Evolutionary conservation across 35 echinoderm and acorn worm species (phyloP).

Genomic region (Apostichopus japonicus): DNA sequence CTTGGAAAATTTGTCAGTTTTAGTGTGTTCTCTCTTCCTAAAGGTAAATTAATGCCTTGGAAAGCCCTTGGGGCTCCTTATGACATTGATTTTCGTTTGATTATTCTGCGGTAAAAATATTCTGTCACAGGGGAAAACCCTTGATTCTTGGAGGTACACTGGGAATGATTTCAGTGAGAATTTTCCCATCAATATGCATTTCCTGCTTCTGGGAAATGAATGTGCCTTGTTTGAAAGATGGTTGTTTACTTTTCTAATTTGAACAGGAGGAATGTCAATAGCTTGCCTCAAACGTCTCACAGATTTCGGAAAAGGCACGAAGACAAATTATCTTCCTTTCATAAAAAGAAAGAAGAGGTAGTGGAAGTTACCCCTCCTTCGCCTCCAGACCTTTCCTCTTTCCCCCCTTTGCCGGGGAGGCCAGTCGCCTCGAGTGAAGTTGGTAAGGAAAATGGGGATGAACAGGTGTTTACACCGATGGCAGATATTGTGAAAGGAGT

Average conservation of each 20-base stretch:
- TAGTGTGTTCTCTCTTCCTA: too few relatives aligned
- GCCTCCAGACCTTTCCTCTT: conserved; percentile 77
- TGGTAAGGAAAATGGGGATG: conserved; percentile 56
- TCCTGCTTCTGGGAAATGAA: too few relatives aligned
- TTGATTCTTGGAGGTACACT: too few relatives aligned
- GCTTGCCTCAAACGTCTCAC: conserved; percentile 36
- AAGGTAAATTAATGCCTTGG: too few relatives aligned
- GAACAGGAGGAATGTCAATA: conserved; percentile 21
- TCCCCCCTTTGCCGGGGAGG: conserved; percentile 79
- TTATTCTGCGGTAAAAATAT: too few relatives aligned
- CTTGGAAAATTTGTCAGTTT: too few relatives aligned
- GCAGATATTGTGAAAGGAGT: conserved; percentile 92
- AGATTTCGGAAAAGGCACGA: conserved; percentile 31
- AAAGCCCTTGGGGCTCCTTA: too few relatives aligned
- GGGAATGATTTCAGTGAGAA: too few relatives aligned
- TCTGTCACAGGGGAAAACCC: too few relatives aligned
- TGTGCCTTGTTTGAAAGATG: background rate
- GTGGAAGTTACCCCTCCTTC: conserved; percentile 68
- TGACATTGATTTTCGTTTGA: too few relatives aligned
- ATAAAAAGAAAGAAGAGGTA: conserved; percentile 61
- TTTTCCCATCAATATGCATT: too few relatives aligned
- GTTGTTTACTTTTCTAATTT: background rate
- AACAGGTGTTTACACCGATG: conserved; percentile 79
- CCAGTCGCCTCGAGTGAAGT: conserved; percentile 58
- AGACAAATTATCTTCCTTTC: conserved; percentile 18